Conservation (phyloP, 2,797 vertebrate species). For the Betta splendens region DNA sequence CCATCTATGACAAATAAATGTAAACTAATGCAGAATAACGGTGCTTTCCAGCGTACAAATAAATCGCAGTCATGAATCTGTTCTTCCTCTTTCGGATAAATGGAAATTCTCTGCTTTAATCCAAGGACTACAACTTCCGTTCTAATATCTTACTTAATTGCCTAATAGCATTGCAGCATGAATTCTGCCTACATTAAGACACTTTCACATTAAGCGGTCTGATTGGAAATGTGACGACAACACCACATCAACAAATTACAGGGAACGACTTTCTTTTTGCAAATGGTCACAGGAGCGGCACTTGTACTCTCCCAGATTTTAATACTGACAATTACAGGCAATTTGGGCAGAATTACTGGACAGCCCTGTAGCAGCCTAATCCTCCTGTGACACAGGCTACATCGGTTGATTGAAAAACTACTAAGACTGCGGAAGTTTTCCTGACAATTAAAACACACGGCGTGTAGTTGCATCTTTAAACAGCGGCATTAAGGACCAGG, state of each 20-base stretch:
- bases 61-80: constrained; percentile 91
- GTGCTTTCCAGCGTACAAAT: constrained; percentile 78
- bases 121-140: constrained; percentile 93
- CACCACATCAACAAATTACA: constrained; percentile 97
- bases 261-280: constrained; percentile 84
- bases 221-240: constrained; percentile 99
- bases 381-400: constrained; percentile 79
- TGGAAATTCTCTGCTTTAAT: constrained; percentile 84
- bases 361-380: constrained; percentile 80
- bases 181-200: constrained; percentile 95
- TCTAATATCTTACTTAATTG: constrained; percentile 95
- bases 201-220: constrained; percentile 93
- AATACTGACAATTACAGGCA: constrained; percentile 98
- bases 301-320: constrained; percentile 95
- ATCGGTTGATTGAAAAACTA: constrained; percentile 27
- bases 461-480: constrained; percentile 11
- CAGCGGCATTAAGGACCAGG: neutral
- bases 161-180: constrained; percentile 97
- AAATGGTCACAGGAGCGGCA: constrained; percentile 91
- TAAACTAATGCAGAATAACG: constrained; percentile 70
- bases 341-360: constrained; percentile 87
- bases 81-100: constrained; percentile 89
- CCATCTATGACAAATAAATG: constrained; percentile 71
- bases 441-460: constrained; percentile 3
- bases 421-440: constrained; percentile 20